phyloP scores from a whole-genome alignment of 2,888 invertebrate genomes.

The Pollenia amentaria region DNA sequence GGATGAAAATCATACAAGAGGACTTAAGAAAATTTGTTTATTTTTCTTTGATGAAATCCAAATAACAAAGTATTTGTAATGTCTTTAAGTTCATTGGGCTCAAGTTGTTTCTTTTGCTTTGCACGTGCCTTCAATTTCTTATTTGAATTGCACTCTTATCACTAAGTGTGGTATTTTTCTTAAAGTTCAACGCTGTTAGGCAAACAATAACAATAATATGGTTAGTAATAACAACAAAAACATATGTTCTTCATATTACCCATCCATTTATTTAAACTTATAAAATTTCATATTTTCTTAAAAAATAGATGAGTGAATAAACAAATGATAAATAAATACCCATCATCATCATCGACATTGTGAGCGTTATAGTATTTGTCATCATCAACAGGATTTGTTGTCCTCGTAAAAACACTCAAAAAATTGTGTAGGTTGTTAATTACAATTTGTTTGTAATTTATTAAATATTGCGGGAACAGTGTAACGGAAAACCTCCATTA shows the following conservation, averaged over 20 bases:
- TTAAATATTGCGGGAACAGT: neutral
- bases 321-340: neutral
- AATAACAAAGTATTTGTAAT: neutral
- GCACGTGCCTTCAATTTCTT: conserved; percentile 3
- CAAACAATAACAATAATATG: neutral
- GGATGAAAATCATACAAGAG: neutral
- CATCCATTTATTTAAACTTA: neutral
- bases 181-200: neutral
- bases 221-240: neutral
- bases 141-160: neutral
- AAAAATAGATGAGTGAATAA: neutral
- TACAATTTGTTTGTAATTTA: neutral
- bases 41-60: neutral
- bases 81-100: conserved; percentile 9
- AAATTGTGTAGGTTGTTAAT: conserved; percentile 6
- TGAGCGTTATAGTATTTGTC: neutral
- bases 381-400: neutral
- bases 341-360: neutral
- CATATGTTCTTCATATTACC: neutral
- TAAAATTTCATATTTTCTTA: neutral
- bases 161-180: neutral
- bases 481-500: too few species aligned
- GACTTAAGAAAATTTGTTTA: conserved; percentile 5
- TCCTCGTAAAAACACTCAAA: neutral
- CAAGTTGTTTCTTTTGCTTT: neutral